Base-by-base conservation (phyloP, 2,113 vertebrate genomes). In the Burhinus oedicnemus region DNA sequence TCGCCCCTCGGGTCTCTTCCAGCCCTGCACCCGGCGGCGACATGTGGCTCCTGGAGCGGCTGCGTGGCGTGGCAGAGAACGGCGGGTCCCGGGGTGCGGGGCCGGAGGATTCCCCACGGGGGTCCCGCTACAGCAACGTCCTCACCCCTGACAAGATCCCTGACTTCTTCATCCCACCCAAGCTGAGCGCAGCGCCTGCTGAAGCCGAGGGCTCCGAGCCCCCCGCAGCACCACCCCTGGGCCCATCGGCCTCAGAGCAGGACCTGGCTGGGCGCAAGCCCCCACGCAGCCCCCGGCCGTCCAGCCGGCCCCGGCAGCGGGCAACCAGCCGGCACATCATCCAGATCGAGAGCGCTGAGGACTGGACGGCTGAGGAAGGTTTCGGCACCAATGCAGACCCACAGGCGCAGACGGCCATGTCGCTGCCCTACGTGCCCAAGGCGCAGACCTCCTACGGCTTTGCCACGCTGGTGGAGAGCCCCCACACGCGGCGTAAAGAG, bases 141-240 rank as follows among this genome's bases (percentile, higher is more conserved):
- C 99, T 99, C 96, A 99, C 99, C 8, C 99, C 99, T 0, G 99
- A 99, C 97, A 99, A 99, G 95, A 99, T 99, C 97, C 99, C 99
- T 0, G 99, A 99, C 96, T 99, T 99, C 89, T 99, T 99, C 95
- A 99, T 99, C 90, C 99, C 99, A 0, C 99, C 99, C 7, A 99
- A 99, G 96, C 98, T 99, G 47, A 98, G 98, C 19, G 98, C 98
- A 18, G 98, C 95, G 4, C 98, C 99, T 0, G 75, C 98, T 0
- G 99, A 99, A 85, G 97, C 96, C 0, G 99, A 99, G 30, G 90
- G 96, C 1, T 90, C 95, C 0, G 98, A 98, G 1, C 42, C 69
- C 8, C 98, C 98, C 32, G 69, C 98, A 20, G 98, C 97, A 14
- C 97, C 98, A 0, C n/a, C 86, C 21, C 72, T 98, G 65, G 98